A percentile compares a stretch with the other conserved stretches of the same genome.
phyloP scores from a whole-genome alignment of 2,888 invertebrate species.

The Hetaerina titia region DNA sequence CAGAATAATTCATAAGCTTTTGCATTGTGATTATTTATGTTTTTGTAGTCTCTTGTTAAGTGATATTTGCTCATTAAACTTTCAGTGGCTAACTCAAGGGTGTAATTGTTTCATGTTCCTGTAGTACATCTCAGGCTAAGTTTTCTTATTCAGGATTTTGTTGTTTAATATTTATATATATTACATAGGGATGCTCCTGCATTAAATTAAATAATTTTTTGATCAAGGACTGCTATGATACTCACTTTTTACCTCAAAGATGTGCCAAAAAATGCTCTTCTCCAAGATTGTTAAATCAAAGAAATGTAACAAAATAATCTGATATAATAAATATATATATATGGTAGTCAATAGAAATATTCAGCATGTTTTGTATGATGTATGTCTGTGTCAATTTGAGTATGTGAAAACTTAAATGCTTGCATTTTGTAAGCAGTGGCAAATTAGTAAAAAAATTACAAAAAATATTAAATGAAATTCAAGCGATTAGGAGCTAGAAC shows the following conservation, averaged over 20 bases:
- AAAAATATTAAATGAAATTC: constrained; percentile 33
- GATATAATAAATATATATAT: constrained; percentile 32
- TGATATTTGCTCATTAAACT: constrained; percentile 53
- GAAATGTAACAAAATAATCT: constrained; percentile 57
- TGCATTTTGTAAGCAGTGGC: constrained; percentile 40
- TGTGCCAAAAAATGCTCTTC: constrained; percentile 61
- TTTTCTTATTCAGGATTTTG: constrained; percentile 41
- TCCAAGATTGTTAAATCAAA: constrained; percentile 56
- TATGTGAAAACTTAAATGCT: constrained; percentile 58
- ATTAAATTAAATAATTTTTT: background rate
- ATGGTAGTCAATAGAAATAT: constrained; percentile 55
- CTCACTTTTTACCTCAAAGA: constrained; percentile 56
- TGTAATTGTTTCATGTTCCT: constrained; percentile 12
- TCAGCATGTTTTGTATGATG: constrained; percentile 65
- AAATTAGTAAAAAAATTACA: constrained; percentile 33
- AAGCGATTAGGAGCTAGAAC: constrained; percentile 59
- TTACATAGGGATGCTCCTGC: background rate
- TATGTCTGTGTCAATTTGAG: constrained; percentile 65
- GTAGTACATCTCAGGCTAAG: constrained; percentile 33
- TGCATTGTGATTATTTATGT: constrained; percentile 49
- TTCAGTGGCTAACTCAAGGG: background rate
- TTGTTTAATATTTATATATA: constrained; percentile 21
- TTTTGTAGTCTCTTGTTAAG: constrained; percentile 13
- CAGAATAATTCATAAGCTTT: constrained; percentile 34
- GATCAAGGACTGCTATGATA: background rate